Base-by-base conservation (phyloP, 2,888 invertebrate species). In the Cancer borealis region DNA sequence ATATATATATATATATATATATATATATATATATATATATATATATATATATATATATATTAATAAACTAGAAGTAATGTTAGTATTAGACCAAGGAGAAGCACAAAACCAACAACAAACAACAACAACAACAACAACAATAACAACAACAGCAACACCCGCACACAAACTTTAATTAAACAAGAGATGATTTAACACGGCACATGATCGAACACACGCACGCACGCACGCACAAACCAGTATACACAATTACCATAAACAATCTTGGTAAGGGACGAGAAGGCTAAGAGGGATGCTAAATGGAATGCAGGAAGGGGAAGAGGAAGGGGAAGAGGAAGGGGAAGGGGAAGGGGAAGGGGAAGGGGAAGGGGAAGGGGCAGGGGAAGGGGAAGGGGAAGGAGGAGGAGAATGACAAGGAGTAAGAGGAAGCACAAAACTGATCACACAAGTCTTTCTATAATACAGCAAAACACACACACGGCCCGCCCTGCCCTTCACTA, bases 131-230 rank as follows among this genome's bases (percentile, higher is more conserved):
- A 66, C 14, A 46, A n/a, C 47, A 92, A 3, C 17, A 30, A 66
- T 66, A 49, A 60, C 45, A 45, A 91, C n/a, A 47, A 90, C 30
- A 54, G 30, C n/a, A 54, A 26, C 0, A 46, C 21, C 60, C 21
- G 2, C 10, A 45, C 39, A 88, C 8, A n/a, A 14, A 49, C n/a
- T 10, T 39, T 45, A 88, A 88, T 17, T 10, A 49, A 89, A 54
- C 6, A 47, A 54, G 14, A 30, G 10, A n/a, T 10, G 54, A 90
- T 3, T 26, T 84, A 84, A 90, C 39, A 90, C 26, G 47, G 14
- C n/a, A 26, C 14, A 49, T 14, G 54, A 4, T n/a, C n/a, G 26
- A 12, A 90, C 90, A 21, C 90, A 90, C 90, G 46, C 90, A 90
- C 90, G 54, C 90, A 88, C 84, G 45, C 39, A 88, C 39, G 17